Evolutionary conservation across 2,888 invertebrate genomes (phyloP), one percentile per base, ranked within the genome.

Genomic region (Meiosimyza decipiens): DNA sequence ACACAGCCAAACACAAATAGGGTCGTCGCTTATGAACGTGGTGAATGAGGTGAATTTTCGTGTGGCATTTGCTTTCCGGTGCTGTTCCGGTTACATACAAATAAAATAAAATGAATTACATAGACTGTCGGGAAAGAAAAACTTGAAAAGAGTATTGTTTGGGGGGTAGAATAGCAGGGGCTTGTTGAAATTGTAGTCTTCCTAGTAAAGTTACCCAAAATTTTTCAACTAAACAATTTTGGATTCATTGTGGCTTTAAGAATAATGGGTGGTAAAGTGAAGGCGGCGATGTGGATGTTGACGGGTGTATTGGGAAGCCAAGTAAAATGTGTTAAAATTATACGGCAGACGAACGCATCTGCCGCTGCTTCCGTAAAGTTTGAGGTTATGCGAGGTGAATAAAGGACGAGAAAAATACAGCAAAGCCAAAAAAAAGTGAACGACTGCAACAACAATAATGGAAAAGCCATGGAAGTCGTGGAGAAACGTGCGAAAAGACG

Each of bases 1-100:
- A 59, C 57, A 59, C 50, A 64, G 6, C 59, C 50, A n/a, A 51
- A 50, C n/a, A 28, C 69, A 33, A 28, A 33, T 40, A 40, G 33
- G 18, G 51, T 13, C 16, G 22, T 52, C 71, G 59, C 52, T 66
- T 52, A 50, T 64, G 54, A 64, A 66, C 54, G 71, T 65, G 72
- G 59, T 75, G 73, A 76, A 71, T 73, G 74, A 73, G 71, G 74
- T 76, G 74, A 74, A 73, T 65, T 71, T 73, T 73, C 62, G 72
- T 77, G 76, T 73, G 75, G 72, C 74, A 72, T 74, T 76, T 73
- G 73, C 70, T 74, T 76, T 74, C 76, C 76, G 72, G 70, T 71
- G 65, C 52, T 71, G 71, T 76, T 77, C 76, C 76, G 77, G 77
- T 76, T 73, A 70, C 74, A 73, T 49, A 62, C 54, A 70, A 60